Evolutionary conservation across 2,888 invertebrate species (phyloP).

Genomic region (Yponomeuta malinellus): DNA sequence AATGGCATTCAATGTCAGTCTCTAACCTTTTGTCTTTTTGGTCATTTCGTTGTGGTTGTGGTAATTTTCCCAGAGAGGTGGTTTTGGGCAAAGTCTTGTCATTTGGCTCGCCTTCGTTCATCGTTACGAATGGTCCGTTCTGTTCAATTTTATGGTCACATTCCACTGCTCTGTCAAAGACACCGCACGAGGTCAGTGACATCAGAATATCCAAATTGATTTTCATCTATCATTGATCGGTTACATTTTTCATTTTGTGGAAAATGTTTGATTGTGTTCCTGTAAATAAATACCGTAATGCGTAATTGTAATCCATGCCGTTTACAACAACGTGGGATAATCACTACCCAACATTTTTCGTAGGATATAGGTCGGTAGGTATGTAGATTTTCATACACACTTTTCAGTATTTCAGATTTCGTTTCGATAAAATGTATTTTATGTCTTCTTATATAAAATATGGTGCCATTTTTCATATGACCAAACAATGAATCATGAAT

Average conservation of each 20-base stretch:
- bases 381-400: too few relatives aligned
- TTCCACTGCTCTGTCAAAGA: constrained; percentile 15
- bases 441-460: too few relatives aligned
- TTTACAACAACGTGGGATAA: too few relatives aligned
- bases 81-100: constrained; percentile 41
- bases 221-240: background rate
- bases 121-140: constrained; percentile 13
- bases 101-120: constrained; percentile 43
- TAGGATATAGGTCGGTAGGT: too few relatives aligned
- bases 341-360: too few relatives aligned
- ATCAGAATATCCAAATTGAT: background rate
- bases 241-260: background rate
- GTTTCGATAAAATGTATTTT: too few relatives aligned
- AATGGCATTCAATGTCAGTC: background rate
- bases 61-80: background rate
- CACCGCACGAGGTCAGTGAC: constrained; percentile 15
- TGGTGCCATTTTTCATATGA: too few relatives aligned
- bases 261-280: background rate
- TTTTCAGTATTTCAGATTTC: too few relatives aligned
- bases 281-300: too few relatives aligned
- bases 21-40: background rate
- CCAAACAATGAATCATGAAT: too few relatives aligned
- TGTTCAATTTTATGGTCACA: constrained; percentile 15
- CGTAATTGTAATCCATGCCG: too few relatives aligned
- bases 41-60: background rate